Percentiles rank a stretch among this genome's conserved stretches.
These are phyloP conservation scores for Nothura maculosa DNA, from an alignment of 2,797 vertebrate species.

Conservation along the genomic window DNA sequence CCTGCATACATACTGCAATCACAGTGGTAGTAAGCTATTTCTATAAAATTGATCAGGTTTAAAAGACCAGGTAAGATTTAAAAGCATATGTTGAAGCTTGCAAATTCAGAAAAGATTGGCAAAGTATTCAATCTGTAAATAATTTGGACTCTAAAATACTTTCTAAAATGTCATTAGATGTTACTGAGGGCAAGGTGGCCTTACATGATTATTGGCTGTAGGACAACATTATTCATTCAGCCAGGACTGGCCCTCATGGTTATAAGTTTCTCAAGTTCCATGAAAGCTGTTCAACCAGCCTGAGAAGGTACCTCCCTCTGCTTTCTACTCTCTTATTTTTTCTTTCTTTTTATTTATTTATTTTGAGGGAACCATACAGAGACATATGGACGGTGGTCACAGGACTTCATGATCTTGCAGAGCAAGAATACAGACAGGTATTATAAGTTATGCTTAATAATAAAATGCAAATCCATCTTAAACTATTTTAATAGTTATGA, in stretches of 20 bases:
- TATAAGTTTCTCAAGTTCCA: background rate
- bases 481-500: background rate
- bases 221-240: too few relatives aligned
- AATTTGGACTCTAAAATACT: too few relatives aligned
- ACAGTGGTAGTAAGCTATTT: background rate
- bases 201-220: too few relatives aligned
- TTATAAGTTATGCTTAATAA: background rate
- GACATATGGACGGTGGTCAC: conserved; percentile 49
- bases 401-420: conserved; percentile 56
- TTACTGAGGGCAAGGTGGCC: too few relatives aligned
- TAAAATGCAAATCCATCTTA: background rate
- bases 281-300: background rate
- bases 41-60: background rate
- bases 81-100: background rate
- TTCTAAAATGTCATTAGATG: too few relatives aligned
- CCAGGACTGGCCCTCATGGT: background rate
- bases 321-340: background rate
- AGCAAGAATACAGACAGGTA: conserved; percentile 57
- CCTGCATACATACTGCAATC: background rate
- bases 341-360: background rate
- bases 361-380: conserved; percentile 1
- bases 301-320: background rate
- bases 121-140: background rate
- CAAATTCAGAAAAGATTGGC: background rate
- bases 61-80: background rate